Conservation (phyloP, 2,113 vertebrate species). For the Rhabdomys dilectus region DNA sequence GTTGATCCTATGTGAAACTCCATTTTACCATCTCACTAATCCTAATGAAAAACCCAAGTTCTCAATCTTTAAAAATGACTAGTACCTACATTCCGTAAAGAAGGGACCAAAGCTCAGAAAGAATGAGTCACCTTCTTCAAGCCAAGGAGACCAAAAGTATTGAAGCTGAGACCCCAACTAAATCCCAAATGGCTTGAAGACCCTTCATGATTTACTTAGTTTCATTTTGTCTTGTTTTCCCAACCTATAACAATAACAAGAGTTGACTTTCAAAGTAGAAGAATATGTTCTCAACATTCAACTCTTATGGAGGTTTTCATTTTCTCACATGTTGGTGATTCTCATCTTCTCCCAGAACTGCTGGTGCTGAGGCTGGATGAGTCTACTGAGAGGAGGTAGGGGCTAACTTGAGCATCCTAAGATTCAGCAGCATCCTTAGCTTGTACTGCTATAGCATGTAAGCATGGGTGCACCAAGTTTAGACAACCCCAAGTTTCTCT, state of each 20-base stretch:
- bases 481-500: background rate
- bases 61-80: background rate
- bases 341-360: background rate
- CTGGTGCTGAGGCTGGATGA: background rate
- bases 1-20: background rate
- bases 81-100: background rate
- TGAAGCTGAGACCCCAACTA: background rate
- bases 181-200: background rate
- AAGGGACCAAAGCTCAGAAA: background rate
- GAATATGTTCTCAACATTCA: background rate
- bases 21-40: background rate
- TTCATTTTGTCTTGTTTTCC: background rate
- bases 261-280: background rate
- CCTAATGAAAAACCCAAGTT: slow-evolving; percentile 21
- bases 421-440: background rate
- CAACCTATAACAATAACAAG: background rate
- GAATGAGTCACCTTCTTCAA: background rate
- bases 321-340: background rate
- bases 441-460: background rate
- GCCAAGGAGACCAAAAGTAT: background rate
- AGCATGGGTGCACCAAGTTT: background rate
- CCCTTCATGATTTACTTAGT: background rate
- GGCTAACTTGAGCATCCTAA: background rate
- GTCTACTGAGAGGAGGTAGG: background rate
- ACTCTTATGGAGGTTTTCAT: background rate